These are phyloP conservation scores for Hypsibius dujardini DNA, from an alignment of 1,140 invertebrate genomes.

Conservation along the genomic window DNA sequence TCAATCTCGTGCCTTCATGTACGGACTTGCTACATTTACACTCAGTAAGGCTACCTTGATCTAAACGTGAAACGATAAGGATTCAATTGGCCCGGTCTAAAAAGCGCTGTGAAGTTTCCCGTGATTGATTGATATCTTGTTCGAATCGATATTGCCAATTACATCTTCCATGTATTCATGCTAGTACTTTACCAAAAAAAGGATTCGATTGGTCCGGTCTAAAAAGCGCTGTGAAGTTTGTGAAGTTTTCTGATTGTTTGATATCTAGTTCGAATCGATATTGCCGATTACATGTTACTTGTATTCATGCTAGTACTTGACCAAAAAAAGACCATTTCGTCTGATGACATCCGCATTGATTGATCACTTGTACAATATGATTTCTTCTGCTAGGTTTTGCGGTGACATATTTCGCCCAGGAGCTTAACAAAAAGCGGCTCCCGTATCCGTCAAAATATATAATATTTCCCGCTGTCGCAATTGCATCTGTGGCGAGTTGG, in stretches of 20 bases:
- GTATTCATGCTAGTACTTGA: background rate
- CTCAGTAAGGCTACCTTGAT: background rate
- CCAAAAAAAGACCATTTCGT: background rate
- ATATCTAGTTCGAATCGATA: background rate
- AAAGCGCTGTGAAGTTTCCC: no score
- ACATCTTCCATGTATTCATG: background rate
- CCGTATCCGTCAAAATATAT: conserved; percentile 22
- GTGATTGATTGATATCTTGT: background rate
- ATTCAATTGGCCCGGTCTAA: no score
- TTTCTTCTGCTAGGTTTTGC: conserved; percentile 22
- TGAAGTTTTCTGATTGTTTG: background rate
- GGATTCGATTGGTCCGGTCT: no score
- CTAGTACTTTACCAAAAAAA: background rate
- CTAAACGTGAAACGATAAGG: no score
- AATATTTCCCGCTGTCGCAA: conserved; percentile 23
- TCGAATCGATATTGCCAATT: background rate
- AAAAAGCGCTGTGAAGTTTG: no score
- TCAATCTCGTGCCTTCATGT: background rate
- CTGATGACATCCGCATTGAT: background rate
- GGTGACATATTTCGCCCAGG: conserved; percentile 24
- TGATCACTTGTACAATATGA: conserved; percentile 13
- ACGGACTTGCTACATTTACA: background rate
- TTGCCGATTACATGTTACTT: background rate
- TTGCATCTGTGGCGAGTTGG: conserved; percentile 23
- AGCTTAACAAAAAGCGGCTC: conserved; percentile 22